Base-by-base conservation (phyloP, 2,113 vertebrate genomes). In the Colinus virginianus region DNA sequence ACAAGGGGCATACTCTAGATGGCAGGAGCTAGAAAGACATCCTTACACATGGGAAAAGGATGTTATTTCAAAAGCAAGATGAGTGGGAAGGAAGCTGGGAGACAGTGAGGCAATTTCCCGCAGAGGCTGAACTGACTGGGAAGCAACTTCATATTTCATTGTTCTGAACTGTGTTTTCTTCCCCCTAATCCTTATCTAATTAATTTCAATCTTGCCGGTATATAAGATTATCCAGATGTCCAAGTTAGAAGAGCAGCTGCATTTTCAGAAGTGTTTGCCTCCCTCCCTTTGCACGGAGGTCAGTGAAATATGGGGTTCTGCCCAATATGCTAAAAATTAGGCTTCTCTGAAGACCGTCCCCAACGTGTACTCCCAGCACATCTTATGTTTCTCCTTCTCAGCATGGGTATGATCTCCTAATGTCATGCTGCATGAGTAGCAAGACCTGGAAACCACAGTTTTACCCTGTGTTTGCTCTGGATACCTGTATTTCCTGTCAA, bases 81-180 rank as follows among this genome's bases (percentile, higher is more conserved):
- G 70, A 90, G 55, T 74, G 70, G 45, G 32, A 92, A 90, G 62
- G 30, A 90, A 87, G 67, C 49, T 59, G 59, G 75, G 75, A 87
- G 67, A 87, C 53, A 40, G 49, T 38, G 42, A 84, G 17, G 34
- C 59, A 93, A 87, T 62, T 95, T 78, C 63, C 75, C 51, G 38
- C 3, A 84, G 85, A 88, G 36, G 58, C 46, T 89, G 63, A 87
- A 70, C 32, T 51, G 79, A 62, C 25, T 56, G 79, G 34, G 2
- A 86, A 90, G 30, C 72, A 87, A 81, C 32, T 93, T 93, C 46
- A 55, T 93, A 85, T 40, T 95, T 84, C 91, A 94, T 89, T 95
- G 90, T 96, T 87, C 78, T 87, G 80, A 78, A 88, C 66, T 92
- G 59, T 49, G 8, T 59, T 91, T 79, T 64, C n/a, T 77, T n/a